phyloP scores from a whole-genome alignment of 1,140 invertebrate species.

The Scaptomyza hsui region DNA sequence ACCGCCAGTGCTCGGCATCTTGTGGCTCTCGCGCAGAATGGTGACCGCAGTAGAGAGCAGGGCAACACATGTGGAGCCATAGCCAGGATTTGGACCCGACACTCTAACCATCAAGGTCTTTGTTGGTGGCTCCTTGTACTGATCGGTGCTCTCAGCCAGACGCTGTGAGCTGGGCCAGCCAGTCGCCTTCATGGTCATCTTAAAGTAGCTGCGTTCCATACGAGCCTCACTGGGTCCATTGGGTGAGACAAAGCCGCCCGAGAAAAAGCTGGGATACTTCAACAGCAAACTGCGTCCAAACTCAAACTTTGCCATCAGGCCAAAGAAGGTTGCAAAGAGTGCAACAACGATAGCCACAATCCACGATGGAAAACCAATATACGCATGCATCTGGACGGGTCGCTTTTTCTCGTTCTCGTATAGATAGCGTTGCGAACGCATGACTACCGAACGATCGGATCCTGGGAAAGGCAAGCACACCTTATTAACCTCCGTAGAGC shows the following conservation, averaged over 20 bases:
- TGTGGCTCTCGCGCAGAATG: conserved; percentile 90
- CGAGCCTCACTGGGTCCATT: conserved; percentile 88
- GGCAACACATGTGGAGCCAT: conserved; percentile 91
- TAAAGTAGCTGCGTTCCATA: conserved; percentile 87
- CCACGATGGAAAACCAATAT: conserved; percentile 85
- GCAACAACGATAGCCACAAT: conserved; percentile 82
- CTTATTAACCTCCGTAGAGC: conserved; percentile 85
- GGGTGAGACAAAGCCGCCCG: conserved; percentile 88
- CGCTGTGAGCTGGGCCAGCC: conserved; percentile 91
- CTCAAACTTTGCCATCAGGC: conserved; percentile 87
- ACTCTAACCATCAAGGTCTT: conserved; percentile 88
- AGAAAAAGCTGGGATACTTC: conserved; percentile 90
- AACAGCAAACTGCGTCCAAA: conserved; percentile 88
- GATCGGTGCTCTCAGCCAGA: conserved; percentile 86
- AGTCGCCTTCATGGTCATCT: conserved; percentile 88
- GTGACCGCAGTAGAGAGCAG: conserved; percentile 90
- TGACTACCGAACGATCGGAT: conserved; percentile 91
- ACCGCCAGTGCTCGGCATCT: conserved; percentile 87
- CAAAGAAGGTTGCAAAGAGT: conserved; percentile 87
- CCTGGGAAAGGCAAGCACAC: conserved; percentile 91
- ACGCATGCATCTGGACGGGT: conserved; percentile 89
- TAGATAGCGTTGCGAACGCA: conserved; percentile 90
- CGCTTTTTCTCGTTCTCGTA: conserved; percentile 88
- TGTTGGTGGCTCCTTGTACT: conserved; percentile 87
- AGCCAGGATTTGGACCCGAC: conserved; percentile 90